Base-by-base conservation (phyloP, 64 coral and sea anemone genomes). In the Dendronephthya gigantea region DNA sequence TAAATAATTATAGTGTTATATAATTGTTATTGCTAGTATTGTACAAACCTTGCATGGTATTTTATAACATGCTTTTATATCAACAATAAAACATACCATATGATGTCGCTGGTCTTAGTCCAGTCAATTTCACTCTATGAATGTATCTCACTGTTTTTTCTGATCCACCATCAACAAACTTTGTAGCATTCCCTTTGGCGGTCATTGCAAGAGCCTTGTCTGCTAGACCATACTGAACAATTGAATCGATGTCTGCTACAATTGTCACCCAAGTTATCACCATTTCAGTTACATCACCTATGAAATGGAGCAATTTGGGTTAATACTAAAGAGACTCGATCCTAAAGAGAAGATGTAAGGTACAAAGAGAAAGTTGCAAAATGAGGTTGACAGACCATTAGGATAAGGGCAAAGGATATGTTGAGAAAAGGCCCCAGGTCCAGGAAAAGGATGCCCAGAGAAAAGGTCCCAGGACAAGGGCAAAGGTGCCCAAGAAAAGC, bases 281-380 rank as follows among this genome's bases (percentile, higher is more conserved):
- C 92, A 97, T 91, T 66, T 97, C 94, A 75, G 92, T 93, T n/a
- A 88, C 81, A 48, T 97, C 49, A 27, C 91, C 92, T 97, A 35
- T 3, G 59, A 2, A 79, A 79, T 36, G 29, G 0, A 79, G 10
- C 37, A 12, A 34, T 29, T 45, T 22, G 25, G 55, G 19, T 7
- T 62, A 23, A 23, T 62, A n/a, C 19, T 19, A 17, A 23, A 23
- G 7, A 22, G 25, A 0, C 8, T 5, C 25, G 16, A 16, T 52
- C 50, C 13, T 22, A 52, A 16, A 9, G 13, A 52, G 50, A 52
- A 52, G n/a, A n/a, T n/a, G n/a, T n/a, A n/a, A n/a, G n/a, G n/a
- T n/a, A n/a, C n/a, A n/a, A n/a, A n/a, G n/a, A n/a, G n/a, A n/a
- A n/a, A n/a, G n/a, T n/a, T n/a, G n/a, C n/a, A n/a, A n/a, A n/a